A percentile compares a stretch with the other conserved stretches of the same genome.
These are phyloP conservation scores for Eristalinus sepulchralis DNA, from an alignment of 2,888 invertebrate genomes.

Conservation along the genomic window DNA sequence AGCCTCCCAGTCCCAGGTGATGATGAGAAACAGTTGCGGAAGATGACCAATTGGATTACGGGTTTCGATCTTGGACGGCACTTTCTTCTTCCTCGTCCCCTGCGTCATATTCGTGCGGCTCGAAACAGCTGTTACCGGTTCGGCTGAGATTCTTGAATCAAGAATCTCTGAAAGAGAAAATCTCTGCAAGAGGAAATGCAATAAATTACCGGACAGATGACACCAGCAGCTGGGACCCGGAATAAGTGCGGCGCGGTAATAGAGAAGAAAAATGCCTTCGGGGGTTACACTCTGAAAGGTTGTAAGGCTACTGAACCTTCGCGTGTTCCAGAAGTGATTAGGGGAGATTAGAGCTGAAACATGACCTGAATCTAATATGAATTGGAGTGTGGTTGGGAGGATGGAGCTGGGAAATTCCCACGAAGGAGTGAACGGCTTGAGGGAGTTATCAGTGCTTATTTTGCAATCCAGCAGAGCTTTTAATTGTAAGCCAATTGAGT, in stretches of 20 bases:
- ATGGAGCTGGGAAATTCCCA: too few relatives aligned
- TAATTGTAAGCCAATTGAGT: too few relatives aligned
- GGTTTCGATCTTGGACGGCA: conserved; percentile 22
- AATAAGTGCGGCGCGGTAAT: not conserved
- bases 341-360: not conserved
- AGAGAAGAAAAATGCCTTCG: not conserved
- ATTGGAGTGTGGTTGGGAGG: too few relatives aligned
- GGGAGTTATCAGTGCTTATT: too few relatives aligned
- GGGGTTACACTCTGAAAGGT: not conserved
- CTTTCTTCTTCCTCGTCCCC: conserved; percentile 27
- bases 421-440: too few relatives aligned
- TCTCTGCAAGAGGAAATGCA: conserved; percentile 2
- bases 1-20: not conserved
- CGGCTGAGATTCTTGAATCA: not conserved
- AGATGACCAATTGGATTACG: conserved; percentile 51
- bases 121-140: conserved; percentile 47
- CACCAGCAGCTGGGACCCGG: not conserved
- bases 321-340: not conserved
- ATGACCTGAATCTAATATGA: not conserved
- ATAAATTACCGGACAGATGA: conserved; percentile 16
- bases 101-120: not conserved
- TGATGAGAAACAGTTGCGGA: conserved; percentile 22
- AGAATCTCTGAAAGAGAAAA: conserved; percentile 36
- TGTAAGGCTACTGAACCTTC: not conserved
- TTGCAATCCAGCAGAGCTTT: too few relatives aligned